Base-by-base conservation (phyloP, 2,888 invertebrate genomes). In the Melieria omissa region DNA sequence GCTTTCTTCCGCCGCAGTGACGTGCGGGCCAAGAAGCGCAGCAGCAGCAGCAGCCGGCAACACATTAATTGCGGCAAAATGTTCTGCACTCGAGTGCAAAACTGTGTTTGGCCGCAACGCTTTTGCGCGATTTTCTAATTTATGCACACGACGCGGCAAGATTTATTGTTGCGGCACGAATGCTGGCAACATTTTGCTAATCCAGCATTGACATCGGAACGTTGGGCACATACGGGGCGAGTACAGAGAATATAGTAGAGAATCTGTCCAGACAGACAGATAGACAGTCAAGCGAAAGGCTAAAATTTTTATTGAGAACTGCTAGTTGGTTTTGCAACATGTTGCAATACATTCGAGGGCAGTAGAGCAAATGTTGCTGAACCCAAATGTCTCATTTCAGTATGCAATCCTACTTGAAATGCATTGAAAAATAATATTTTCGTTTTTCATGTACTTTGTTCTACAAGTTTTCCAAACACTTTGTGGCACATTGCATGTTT, bases 11-110 rank as follows among this genome's bases (percentile, higher is more conserved):
- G 41, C 7, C 42, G 52, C 52, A 14, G 60, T 52, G n/a, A 8
- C 8, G 14, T 16, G 14, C 14, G 54, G 6, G 42, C 14, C 42
- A 14, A 3, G 49, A 14, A 54, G 64, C 42, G 2, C 14, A 14
- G 41, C 8, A 5, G 29, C 29, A n/a, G 47, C 55, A 55, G n/a
- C 16, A 29, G 29, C 29, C 29, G 29, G 9, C 52, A 5, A 52
- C 63, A 14, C 14, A 69, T 65, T 70, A 72, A 67, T 72, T 72
- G 58, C 72, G 49, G 58, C 63, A 63, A 67, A 72, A 47, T 72
- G 49, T 67, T 67, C 58, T 67, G 57, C 49, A 67, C 67, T 52
- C 64, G 49, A 67, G 71, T 71, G 67, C 67, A 71, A 67, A 57
- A 63, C 63, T 55, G n/a, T 67, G 49, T 67, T 68, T 14, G 29